Evolutionary conservation across 2,113 vertebrate species (phyloP).

Genomic region (Pao palembangensis): DNA sequence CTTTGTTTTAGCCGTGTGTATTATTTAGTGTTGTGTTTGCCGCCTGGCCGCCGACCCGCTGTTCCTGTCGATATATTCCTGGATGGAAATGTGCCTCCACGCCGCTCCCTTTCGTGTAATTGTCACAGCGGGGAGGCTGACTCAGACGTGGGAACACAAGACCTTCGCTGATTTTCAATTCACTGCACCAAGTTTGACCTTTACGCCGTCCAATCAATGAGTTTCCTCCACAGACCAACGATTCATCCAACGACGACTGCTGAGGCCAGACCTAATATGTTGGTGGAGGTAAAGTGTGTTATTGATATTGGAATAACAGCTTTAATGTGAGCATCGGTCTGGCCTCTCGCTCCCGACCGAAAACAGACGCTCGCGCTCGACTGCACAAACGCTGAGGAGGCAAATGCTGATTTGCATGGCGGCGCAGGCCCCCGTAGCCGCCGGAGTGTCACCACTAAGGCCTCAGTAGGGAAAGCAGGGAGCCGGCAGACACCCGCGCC

Average conservation of each 20-base stretch:
- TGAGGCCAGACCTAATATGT: slow-evolving; percentile 22
- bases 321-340: slow-evolving; percentile 18
- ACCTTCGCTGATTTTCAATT: slow-evolving; percentile 62
- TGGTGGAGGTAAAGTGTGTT: slow-evolving; percentile 14
- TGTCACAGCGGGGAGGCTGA: slow-evolving; percentile 49
- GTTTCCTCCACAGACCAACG: slow-evolving; percentile 21
- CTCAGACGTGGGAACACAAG: slow-evolving; percentile 54
- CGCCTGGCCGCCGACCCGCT: slow-evolving; percentile 49
- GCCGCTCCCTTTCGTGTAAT: slow-evolving; percentile 50
- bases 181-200: slow-evolving; percentile 54
- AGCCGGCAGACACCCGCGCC: slow-evolving; percentile 29
- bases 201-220: slow-evolving; percentile 52
- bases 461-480: slow-evolving; percentile 52
- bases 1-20: slow-evolving; percentile 62
- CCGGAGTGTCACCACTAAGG: slow-evolving; percentile 51
- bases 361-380: slow-evolving; percentile 23
- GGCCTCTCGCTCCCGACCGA: slow-evolving; percentile 35
- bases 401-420: slow-evolving; percentile 60
- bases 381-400: slow-evolving; percentile 46
- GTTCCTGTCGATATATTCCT: slow-evolving; percentile 52
- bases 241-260: slow-evolving; percentile 30
- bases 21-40: slow-evolving; percentile 65
- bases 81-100: slow-evolving; percentile 55
- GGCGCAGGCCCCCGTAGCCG: slow-evolving; percentile 45
- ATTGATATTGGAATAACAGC: slow-evolving; percentile 32